Base-by-base conservation (phyloP, 2,888 invertebrate genomes). In the Leptopilina myrica region DNA sequence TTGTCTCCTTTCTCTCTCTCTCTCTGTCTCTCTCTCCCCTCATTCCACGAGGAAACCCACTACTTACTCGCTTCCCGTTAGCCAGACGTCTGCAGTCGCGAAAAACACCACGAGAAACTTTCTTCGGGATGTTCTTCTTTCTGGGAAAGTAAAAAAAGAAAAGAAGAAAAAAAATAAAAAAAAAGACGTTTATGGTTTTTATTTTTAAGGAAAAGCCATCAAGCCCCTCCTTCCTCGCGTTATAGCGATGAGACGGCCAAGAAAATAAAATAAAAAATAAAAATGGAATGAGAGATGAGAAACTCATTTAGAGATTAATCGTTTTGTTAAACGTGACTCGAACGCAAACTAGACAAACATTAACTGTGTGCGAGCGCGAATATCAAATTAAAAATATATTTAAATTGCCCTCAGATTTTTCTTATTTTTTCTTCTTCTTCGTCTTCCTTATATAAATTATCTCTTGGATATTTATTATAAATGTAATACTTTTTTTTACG, bases 11-110 rank as follows among this genome's bases (percentile, higher is more conserved):
- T 81, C 76, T 84, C 76, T 81, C 80, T 82, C 78, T 77, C 79
- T 69, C 56, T 59, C 79, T 69, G 53, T 59, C 56, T 84, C 76
- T 81, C 80, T 82, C 78, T 77, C 79, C 69, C 56, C 76, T 79
- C 64, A 33, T 33, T 33, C 33, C 33, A 33, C 33, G 11, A 64
- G 33, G 11, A 64, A 64, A 64, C 33, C 76, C 69, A 49, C 69
- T 65, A 53, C 64, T 69, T 64, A 46, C 67, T 76, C 49, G 59
- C 76, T 76, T 64, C 40, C 33, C 59, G 69, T 76, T 79, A 49
- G 66, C 67, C 53, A n/a, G 77, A 82, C 79, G 81, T 79, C 79
- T 79, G 79, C 64, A 64, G 64, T 67, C 76, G 56, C 59, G 79
- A 81, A 80, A 80, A 79, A 76, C 65, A 76, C 62, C 40, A 56